phyloP scores from a whole-genome alignment of 2,888 invertebrate genomes.

The Helobdella robusta region DNA sequence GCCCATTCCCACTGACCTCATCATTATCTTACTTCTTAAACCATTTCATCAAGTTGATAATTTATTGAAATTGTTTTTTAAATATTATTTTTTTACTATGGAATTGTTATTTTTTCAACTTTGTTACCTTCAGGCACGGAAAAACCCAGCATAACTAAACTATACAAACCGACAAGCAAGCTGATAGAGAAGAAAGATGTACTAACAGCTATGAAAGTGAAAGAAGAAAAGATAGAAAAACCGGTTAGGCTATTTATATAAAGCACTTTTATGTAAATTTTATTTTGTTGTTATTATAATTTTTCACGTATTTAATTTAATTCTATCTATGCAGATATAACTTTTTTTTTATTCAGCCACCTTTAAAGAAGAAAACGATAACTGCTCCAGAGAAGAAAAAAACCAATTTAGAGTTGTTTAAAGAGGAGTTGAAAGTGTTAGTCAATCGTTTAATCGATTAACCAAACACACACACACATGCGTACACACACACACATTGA shows the following conservation, averaged over 20 bases:
- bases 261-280: too few relatives aligned
- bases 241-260: constrained; percentile 14
- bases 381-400: constrained; percentile 70
- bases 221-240: constrained; percentile 25
- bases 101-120: neutral
- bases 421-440: constrained; percentile 90
- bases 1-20: too few relatives aligned
- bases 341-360: too few relatives aligned
- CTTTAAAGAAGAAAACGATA: constrained; percentile 14
- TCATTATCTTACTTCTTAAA: neutral
- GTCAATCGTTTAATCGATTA: constrained; percentile 2
- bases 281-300: too few relatives aligned
- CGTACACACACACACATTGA: neutral
- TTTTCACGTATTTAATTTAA: too few relatives aligned
- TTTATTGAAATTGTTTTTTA: neutral
- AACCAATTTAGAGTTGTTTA: constrained; percentile 91
- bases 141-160: constrained; percentile 21
- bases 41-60: too few relatives aligned
- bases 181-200: constrained; percentile 42
- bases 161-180: constrained; percentile 82
- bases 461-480: too few relatives aligned
- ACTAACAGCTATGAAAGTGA: constrained; percentile 6
- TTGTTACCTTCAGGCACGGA: constrained; percentile 22
- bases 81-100: neutral
- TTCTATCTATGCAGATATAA: too few relatives aligned